Base-by-base conservation (phyloP, 2,888 invertebrate genomes). In the Lathronympha strigana region DNA sequence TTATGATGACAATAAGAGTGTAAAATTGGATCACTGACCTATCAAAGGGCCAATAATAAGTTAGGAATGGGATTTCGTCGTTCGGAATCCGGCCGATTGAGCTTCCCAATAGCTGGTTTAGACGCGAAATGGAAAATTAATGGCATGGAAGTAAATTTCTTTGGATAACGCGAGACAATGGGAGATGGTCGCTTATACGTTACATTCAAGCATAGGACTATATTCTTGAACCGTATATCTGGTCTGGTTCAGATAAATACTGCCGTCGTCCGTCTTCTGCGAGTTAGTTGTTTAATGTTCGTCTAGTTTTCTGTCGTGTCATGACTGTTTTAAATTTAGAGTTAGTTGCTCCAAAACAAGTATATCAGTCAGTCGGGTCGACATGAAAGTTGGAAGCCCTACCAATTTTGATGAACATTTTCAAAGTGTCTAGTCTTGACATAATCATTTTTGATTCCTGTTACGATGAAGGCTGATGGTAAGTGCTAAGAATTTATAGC, bases 121-220 rank as follows among this genome's bases (percentile, higher is more conserved):
- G 81, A 81, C 74, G 77, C 75, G 75, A 82, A 87, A 88, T 88
- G 84, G 86, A 84, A 87, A 88, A 84, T 88, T 87, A 87, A 88
- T 88, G 88, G 80, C 68, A 80, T 80, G 87, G 86, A 87, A 88
- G 83, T 85, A 85, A 88, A 86, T 83, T 83, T 84, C 80, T 80
- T 79, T 72, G 77, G 79, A 82, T 81, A 82, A 80, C 76, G 76
- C 74, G 76, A 84, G 82, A 86, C 85, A 86, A 86, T 80, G 78
- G 80, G 77, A 76, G 77, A 72, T 38, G 49, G 63, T 25, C 61
- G 51, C 21, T 55, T 63, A 53, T 64, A 53, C 43, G 45, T 45
- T 60, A 45, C 43, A 64, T 25, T 17, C 33, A 31, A 63, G 50
- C n/a, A 25, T 23, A 36, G 8, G 51, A 58, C 45, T 60, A 60